phyloP scores from a whole-genome alignment of 2,888 invertebrate genomes.

The Chalcosyrphus nemorum region DNA sequence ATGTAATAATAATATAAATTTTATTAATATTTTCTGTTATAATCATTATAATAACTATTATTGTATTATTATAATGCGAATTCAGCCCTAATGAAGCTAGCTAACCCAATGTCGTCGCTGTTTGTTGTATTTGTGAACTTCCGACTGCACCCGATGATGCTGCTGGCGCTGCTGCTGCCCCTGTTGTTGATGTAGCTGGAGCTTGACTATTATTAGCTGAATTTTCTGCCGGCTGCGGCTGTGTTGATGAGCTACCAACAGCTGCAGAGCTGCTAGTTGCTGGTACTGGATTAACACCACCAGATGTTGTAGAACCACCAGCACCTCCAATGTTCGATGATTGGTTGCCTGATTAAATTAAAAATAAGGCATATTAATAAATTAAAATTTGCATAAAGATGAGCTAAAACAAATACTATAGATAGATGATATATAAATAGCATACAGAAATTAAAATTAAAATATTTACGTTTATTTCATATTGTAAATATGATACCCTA shows the following conservation, averaged over 20 bases:
- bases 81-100: conserved; percentile 75
- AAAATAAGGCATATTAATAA: too few relatives aligned
- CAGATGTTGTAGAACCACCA: conserved; percentile 66
- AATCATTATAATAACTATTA: conserved; percentile 71
- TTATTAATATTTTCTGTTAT: conserved; percentile 67
- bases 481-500: too few relatives aligned
- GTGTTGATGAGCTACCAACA: conserved; percentile 60
- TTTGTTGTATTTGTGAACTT: conserved; percentile 76
- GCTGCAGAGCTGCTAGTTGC: conserved; percentile 64
- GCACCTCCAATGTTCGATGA: conserved; percentile 73
- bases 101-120: conserved; percentile 81
- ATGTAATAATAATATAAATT: conserved; percentile 76
- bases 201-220: conserved; percentile 64
- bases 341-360: conserved; percentile 74
- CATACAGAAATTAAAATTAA: too few relatives aligned
- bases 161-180: conserved; percentile 58
- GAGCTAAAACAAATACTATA: too few relatives aligned
- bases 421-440: too few relatives aligned
- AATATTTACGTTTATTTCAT: too few relatives aligned
- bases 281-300: conserved; percentile 69
- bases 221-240: conserved; percentile 57
- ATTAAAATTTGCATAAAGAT: too few relatives aligned
- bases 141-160: conserved; percentile 68
- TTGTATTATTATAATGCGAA: conserved; percentile 68
- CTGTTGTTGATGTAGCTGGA: conserved; percentile 65